Evolutionary conservation across 2,797 vertebrate species (phyloP), one percentile per base, ranked within the genome.

Genomic region (Otolemur crassicaudatus): DNA sequence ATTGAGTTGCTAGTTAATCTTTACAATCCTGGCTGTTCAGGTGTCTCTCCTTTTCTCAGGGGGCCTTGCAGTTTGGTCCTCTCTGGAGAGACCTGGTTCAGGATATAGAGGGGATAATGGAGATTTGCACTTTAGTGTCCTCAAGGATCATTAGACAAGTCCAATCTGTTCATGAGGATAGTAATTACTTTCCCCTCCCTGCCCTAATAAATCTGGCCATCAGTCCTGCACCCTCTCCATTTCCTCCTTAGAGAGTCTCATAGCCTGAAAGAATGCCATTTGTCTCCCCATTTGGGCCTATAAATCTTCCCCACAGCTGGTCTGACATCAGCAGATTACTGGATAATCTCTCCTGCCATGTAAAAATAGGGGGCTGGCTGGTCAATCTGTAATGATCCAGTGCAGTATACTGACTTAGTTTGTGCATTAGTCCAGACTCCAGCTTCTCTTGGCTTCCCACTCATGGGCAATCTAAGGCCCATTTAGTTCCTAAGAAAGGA

Each of bases 401-500:
- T 27, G 40, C 91, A 90, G 81, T 72, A 63, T 53, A 77, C 40
- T 93, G 65, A 83, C 67, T 31, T 46, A 79, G 37, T 43, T 46
- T 60, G n/a, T 72, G 34, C 34, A 37, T 67, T 49, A 19, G 58
- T 69, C 29, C 75, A 76, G 19, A 73, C 37, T 61, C 72, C 46
- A 84, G 85, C 70, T 83, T 90, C 79, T 94, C 49, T 75, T 79
- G 63, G 79, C 63, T 53, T n/a, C 63, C 75, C 29, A 34, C 53
- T 69, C 70, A 72, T 37, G 60, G 53, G 83, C 75, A 49, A 17
- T 76, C 8, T 23, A 53, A 96, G 43, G 37, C 87, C 69, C 34
- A 91, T n/a, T 27, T 91, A 43, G 72, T 90, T 97, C 40, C 84
- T 43, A 87, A 80, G 65, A 87, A 94, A 79, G 63, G 67, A 76